phyloP scores from a whole-genome alignment of 2,797 vertebrate genomes.

The Muraenolepis orangiensis region DNA sequence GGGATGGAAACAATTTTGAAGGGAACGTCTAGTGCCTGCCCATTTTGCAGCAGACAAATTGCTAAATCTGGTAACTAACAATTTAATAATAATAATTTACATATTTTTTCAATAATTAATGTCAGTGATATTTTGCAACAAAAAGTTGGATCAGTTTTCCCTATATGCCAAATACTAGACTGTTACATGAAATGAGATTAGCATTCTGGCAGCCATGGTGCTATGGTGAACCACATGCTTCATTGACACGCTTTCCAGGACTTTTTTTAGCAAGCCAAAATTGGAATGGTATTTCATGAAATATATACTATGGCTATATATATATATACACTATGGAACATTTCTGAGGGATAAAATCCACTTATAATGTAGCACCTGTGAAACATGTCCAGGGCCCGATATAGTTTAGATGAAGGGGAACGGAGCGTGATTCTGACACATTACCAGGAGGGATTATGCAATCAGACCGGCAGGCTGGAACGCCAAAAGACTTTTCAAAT shows the following conservation, averaged over 20 bases:
- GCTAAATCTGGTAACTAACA: neutral
- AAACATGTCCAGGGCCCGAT: neutral
- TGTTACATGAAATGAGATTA: neutral
- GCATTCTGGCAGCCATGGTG: neutral
- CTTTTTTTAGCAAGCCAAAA: neutral
- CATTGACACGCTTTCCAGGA: neutral
- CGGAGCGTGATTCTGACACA: neutral
- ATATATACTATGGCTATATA: no score
- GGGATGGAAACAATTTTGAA: neutral
- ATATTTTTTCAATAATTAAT: neutral
- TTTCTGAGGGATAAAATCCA: neutral
- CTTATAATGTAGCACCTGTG: neutral
- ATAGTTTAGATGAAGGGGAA: neutral
- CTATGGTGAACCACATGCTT: neutral
- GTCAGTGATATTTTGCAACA: neutral
- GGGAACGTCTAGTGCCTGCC: neutral
- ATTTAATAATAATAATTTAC: neutral
- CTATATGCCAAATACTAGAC: neutral
- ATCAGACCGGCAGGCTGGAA: neutral
- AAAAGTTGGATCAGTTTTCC: neutral
- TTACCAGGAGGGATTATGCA: neutral
- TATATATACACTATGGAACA: no score
- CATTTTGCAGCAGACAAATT: neutral
- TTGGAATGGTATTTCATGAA: no score
- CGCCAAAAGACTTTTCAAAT: neutral